Conservation (phyloP, 2,113 vertebrate genomes). For the Bubalus kerabau region DNA sequence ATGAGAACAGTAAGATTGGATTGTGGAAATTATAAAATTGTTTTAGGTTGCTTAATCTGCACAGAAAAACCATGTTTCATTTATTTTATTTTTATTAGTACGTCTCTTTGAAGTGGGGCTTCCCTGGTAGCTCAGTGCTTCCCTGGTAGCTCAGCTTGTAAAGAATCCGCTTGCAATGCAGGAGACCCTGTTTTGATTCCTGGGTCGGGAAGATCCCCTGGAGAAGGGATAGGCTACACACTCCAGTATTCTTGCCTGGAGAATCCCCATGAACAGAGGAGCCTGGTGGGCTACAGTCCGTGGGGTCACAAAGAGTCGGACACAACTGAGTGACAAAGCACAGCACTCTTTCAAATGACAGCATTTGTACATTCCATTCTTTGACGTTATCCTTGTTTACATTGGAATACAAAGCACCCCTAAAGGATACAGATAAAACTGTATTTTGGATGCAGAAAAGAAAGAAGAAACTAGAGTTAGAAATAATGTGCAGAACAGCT, state of each 20-base stretch:
- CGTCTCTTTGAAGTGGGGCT: slow-evolving; percentile 32
- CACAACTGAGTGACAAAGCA: neutral
- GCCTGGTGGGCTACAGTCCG: neutral
- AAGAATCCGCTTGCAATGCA: neutral
- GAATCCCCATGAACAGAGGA: neutral
- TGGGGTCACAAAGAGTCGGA: neutral
- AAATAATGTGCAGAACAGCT: slow-evolving; percentile 11
- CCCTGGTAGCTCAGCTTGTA: neutral
- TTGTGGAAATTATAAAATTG: slow-evolving; percentile 41
- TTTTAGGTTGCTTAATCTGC: slow-evolving; percentile 23
- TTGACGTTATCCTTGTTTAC: slow-evolving; percentile 36
- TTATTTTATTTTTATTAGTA: neutral
- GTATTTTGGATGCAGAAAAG: slow-evolving; percentile 19
- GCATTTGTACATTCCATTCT: neutral
- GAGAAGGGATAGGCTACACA: neutral
- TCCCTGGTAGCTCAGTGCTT: neutral
- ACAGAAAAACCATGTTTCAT: neutral
- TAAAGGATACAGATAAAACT: slow-evolving; percentile 33
- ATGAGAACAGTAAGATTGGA: slow-evolving; percentile 3
- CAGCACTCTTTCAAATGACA: slow-evolving; percentile 23
- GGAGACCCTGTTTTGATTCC: neutral
- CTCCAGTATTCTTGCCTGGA: neutral
- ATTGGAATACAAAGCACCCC: neutral
- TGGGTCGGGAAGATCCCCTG: neutral
- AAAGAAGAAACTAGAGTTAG: neutral